phyloP scores from a whole-genome alignment of 2,113 vertebrate genomes.

The Sarotherodon lohbergeri region DNA sequence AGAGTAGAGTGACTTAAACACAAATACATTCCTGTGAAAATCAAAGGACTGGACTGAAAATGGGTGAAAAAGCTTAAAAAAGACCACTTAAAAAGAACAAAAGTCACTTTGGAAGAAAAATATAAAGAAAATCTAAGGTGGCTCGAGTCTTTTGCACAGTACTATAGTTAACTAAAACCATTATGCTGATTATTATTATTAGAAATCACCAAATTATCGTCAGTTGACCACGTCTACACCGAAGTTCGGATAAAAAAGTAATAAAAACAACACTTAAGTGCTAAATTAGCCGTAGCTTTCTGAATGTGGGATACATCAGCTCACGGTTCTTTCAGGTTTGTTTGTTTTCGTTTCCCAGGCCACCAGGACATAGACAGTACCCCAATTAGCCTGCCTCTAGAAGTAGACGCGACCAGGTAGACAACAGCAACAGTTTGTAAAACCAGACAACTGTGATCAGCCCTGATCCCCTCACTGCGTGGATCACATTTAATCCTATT shows the following conservation, averaged over 20 bases:
- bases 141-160: background rate
- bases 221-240: background rate
- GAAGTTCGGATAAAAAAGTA: background rate
- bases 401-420: background rate
- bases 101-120: background rate
- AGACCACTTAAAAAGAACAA: background rate
- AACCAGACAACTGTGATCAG: background rate
- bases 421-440: background rate
- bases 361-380: background rate
- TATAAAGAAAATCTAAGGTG: background rate
- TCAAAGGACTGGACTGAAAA: background rate
- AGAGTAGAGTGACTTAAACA: background rate
- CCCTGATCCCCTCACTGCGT: background rate
- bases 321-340: background rate
- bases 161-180: background rate
- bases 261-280: background rate
- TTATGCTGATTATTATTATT: background rate
- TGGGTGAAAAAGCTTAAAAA: background rate
- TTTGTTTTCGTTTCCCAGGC: background rate
- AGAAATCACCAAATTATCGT: background rate
- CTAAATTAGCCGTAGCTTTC: background rate
- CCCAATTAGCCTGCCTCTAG: background rate
- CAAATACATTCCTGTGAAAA: background rate
- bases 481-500: conserved; percentile 53
- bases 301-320: background rate